Evolutionary conservation across 2,888 invertebrate species (phyloP), one percentile per base, ranked within the genome.

Genomic region (Ormia ochracea): DNA sequence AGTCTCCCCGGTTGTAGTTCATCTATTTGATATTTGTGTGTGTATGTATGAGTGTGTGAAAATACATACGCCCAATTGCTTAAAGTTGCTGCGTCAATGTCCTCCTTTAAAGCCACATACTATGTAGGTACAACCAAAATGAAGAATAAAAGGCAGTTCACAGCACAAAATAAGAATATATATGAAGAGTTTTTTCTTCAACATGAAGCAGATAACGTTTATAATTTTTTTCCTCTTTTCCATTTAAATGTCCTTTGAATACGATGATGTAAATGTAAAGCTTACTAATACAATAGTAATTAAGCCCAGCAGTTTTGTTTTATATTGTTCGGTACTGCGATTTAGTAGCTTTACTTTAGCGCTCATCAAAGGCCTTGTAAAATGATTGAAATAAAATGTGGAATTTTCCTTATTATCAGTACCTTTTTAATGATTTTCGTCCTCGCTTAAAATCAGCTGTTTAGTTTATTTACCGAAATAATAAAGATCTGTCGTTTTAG

Each of bases 11-110:
- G 9, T 43, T 52, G n/a, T 48, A 7, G 19, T 48, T 48, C 5
- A 19, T 12, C 52, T 19, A 14, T 43, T 41, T 58, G 12, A 17
- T 23, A 26, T 43, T 21, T 43, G 33, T 19, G 10, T 28, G 14
- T 21, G 6, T 31, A 9, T 45, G 33, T 19, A 14, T 28, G 14
- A 28, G 6, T 31, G 12, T 45, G 38, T 48, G 17, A 59, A 52
- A 50, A 38, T 56, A 72, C 61, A 63, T 52, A 56, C 70, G 26
- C 63, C 74, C 68, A 75, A 70, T 75, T 70, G 70, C 52, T 75
- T 66, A 36, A 79, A 79, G 66, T 70, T 65, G 59, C 70, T 75
- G 79, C 75, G 70, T 80, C 75, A 72, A 72, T 72, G 79, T 75
- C 72, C 79, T 76, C 75, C 75, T 80, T 80, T 72, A 43, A 66